Conservation (phyloP, 2,797 vertebrate genomes). For the Syncerus caffer region DNA sequence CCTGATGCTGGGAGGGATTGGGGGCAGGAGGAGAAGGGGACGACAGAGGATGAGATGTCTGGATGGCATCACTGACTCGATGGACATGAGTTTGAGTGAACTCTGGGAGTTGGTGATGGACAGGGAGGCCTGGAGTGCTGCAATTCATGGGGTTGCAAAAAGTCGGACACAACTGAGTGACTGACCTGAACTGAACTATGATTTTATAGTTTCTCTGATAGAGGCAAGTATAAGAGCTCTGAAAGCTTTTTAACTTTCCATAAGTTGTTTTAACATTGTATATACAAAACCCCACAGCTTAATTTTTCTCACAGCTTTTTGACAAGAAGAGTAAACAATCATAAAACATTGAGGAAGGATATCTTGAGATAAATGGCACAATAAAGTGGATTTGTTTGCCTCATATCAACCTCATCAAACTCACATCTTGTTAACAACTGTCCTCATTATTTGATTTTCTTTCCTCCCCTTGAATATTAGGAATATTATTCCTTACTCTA, state of each 20-base stretch:
- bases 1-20: too few species aligned
- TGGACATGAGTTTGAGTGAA: too few species aligned
- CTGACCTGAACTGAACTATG: not conserved
- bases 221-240: not conserved
- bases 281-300: not conserved
- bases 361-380: not conserved
- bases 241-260: not conserved
- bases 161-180: too few species aligned
- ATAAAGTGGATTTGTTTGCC: not conserved
- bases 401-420: conserved; percentile 23
- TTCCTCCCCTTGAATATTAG: conserved; percentile 15
- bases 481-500: conserved; percentile 1
- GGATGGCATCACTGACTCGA: too few species aligned
- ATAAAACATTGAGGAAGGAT: not conserved
- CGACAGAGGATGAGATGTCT: too few species aligned
- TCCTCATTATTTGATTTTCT: conserved; percentile 35
- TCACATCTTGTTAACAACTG: conserved; percentile 24
- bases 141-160: too few species aligned
- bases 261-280: not conserved
- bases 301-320: not conserved
- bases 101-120: too few species aligned
- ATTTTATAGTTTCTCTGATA: conserved; percentile 43
- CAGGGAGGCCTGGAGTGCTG: too few species aligned
- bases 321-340: not conserved
- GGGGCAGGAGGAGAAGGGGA: too few species aligned